Conservation (phyloP, 2,113 vertebrate species). For the Varanus salvator region DNA sequence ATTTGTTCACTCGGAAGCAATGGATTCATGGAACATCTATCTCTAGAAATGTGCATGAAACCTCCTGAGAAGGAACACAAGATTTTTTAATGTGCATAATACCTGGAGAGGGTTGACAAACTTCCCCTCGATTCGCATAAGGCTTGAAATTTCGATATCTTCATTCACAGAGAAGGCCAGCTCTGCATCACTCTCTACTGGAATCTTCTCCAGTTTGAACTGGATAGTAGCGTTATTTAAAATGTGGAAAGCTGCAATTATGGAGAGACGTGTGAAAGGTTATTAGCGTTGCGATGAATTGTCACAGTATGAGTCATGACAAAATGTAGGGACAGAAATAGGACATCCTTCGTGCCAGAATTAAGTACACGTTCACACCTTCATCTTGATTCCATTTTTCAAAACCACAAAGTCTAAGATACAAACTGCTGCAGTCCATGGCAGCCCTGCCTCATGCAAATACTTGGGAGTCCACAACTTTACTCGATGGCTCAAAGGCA, state of each 20-base stretch:
- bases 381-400: neutral
- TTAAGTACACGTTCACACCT: neutral
- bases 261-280: neutral
- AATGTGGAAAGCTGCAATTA: constrained; percentile 91
- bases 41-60: neutral
- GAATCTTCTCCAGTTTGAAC: constrained; percentile 92
- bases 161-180: constrained; percentile 80
- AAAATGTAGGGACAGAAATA: neutral
- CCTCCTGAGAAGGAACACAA: neutral
- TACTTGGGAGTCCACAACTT: neutral
- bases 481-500: neutral
- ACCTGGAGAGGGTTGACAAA: constrained; percentile 96
- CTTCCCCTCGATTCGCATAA: constrained; percentile 91
- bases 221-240: constrained; percentile 94
- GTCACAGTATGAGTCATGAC: too few relatives aligned
- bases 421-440: neutral
- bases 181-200: constrained; percentile 80
- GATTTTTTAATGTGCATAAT: constrained; percentile 42
- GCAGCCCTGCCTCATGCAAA: neutral
- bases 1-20: too few relatives aligned
- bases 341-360: neutral
- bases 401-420: neutral
- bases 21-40: too few relatives aligned
- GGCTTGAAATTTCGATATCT: constrained; percentile 81
- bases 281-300: neutral